These are phyloP conservation scores for Seira sanloemensis DNA, from an alignment of 2,888 invertebrate genomes.

Conservation along the genomic window DNA sequence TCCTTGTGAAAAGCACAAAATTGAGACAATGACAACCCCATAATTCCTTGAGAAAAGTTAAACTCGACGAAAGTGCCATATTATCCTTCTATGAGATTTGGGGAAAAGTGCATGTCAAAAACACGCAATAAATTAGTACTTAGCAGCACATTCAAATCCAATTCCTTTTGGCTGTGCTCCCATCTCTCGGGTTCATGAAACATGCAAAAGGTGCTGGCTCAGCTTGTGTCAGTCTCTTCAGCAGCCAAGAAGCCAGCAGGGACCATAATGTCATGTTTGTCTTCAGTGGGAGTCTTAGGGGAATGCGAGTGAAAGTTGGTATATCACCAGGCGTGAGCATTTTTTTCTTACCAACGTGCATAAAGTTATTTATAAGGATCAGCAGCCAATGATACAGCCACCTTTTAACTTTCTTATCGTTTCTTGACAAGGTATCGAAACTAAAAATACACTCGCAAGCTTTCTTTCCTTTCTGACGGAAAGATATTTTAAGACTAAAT, in stretches of 20 bases:
- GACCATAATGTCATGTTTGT: not conserved
- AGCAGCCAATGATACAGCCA: not conserved
- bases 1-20: too few species aligned
- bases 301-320: not conserved
- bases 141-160: not conserved
- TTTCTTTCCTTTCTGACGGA: too few species aligned
- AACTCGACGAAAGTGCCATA: too few species aligned
- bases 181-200: not conserved
- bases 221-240: not conserved
- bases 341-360: not conserved
- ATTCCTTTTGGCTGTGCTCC: not conserved
- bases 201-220: constrained; percentile 2
- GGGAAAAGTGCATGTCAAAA: constrained; percentile 1
- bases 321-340: too few species aligned
- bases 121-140: constrained; percentile 14
- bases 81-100: not conserved
- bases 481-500: too few species aligned
- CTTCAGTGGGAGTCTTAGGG: too few species aligned
- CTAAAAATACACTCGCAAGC: not conserved
- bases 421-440: too few species aligned
- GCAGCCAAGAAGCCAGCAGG: not conserved
- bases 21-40: too few species aligned
- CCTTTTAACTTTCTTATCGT: not conserved
- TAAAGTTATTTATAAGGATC: not conserved
- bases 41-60: too few species aligned